Evolutionary conservation across 2,113 vertebrate genomes (phyloP).

Genomic region (Halcyon malimbica): DNA sequence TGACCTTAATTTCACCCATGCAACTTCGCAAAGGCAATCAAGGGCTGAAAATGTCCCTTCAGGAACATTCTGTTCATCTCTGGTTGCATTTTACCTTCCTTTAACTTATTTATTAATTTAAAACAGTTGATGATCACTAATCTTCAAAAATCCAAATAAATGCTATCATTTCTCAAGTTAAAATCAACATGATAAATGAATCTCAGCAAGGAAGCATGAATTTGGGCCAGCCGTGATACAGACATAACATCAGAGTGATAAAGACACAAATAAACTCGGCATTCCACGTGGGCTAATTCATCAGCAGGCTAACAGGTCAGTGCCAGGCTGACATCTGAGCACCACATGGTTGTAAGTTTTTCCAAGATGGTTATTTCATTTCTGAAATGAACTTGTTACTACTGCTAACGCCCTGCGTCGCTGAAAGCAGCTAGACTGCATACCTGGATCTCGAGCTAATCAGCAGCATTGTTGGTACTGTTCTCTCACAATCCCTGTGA

Average conservation of each 20-base stretch:
- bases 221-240: neutral
- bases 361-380: constrained; percentile 10
- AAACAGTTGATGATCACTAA: neutral
- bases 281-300: neutral
- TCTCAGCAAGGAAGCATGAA: neutral
- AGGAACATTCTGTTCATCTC: neutral
- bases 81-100: neutral
- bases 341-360: constrained; percentile 25
- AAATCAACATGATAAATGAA: neutral
- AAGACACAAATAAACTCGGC: constrained; percentile 10
- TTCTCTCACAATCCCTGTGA: neutral
- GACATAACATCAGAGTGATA: neutral
- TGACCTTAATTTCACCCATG: neutral
- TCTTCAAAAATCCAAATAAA: neutral
- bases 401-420: neutral
- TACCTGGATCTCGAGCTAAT: neutral
- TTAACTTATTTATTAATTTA: neutral
- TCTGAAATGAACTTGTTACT: constrained; percentile 39
- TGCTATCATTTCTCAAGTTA: neutral
- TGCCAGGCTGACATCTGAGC: constrained; percentile 47
- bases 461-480: neutral
- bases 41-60: neutral
- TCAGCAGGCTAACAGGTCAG: constrained; percentile 10
- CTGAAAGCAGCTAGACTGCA: neutral
- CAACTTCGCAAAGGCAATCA: neutral